These are phyloP conservation scores for Hassar affinis DNA, from an alignment of 2,113 vertebrate species.

Conservation along the genomic window DNA sequence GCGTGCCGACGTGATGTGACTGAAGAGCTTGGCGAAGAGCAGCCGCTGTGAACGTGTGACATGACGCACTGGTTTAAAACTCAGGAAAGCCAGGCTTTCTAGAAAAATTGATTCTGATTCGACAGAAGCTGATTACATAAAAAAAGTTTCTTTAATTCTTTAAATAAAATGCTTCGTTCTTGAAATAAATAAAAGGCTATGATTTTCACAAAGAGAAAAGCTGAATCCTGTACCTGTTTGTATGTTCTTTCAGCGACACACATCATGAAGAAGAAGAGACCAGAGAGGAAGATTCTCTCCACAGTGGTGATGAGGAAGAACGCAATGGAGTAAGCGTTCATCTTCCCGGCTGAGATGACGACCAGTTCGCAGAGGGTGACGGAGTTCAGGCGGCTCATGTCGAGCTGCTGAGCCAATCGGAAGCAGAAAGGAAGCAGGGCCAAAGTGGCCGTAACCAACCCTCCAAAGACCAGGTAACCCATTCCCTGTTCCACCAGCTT, in stretches of 20 bases:
- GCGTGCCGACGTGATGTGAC: conserved; percentile 94
- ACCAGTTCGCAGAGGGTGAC: conserved; percentile 73
- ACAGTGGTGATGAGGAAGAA: conserved; percentile 84
- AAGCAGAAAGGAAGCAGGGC: conserved; percentile 86
- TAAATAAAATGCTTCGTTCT: not conserved
- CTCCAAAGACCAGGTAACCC: conserved; percentile 89
- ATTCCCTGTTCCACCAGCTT: conserved; percentile 88
- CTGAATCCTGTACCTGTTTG: conserved; percentile 79
- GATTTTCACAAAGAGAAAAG: not conserved
- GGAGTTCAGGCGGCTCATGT: conserved; percentile 74
- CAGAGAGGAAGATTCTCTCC: conserved; percentile 86
- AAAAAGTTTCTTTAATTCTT: not conserved
- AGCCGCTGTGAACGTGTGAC: conserved; percentile 81
- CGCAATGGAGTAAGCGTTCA: conserved; percentile 61
- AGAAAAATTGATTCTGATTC: not conserved
- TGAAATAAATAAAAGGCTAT: not conserved
- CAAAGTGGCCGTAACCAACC: conserved; percentile 79
- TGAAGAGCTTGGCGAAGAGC: conserved; percentile 95
- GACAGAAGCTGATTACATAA: not conserved
- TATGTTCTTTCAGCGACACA: conserved; percentile 97
- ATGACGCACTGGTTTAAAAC: conserved; percentile 16
- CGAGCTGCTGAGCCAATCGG: conserved; percentile 79
- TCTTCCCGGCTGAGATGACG: conserved; percentile 74
- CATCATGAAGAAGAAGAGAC: conserved; percentile 99
- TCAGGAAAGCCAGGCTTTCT: not conserved